Conservation (phyloP, 2,113 vertebrate genomes). For the Etheostoma spectabile region DNA sequence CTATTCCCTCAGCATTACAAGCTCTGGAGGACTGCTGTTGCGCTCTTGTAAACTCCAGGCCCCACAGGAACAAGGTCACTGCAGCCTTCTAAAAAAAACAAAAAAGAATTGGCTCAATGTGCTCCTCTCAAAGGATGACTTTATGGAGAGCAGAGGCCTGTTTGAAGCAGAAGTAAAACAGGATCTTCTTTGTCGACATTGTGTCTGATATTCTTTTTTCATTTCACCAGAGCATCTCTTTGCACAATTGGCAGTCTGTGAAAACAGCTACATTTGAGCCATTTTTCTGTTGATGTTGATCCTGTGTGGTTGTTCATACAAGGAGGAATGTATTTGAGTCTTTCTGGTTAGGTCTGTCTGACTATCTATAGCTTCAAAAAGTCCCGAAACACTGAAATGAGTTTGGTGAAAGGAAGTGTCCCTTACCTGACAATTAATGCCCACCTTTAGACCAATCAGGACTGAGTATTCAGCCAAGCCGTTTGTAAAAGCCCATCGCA, state of each 20-base stretch:
- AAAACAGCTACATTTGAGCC: background rate
- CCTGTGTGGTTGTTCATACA: too few relatives aligned
- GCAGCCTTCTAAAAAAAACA: conserved; percentile 25
- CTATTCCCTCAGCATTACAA: conserved; percentile 68
- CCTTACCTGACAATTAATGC: too few relatives aligned
- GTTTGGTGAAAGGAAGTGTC: too few relatives aligned
- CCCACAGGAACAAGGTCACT: conserved; percentile 75
- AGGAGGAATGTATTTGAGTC: background rate
- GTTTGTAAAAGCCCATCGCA: too few relatives aligned
- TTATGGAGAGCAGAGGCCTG: background rate
- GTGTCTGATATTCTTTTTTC: background rate
- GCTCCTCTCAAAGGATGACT: conserved; percentile 3
- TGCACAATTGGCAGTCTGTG: background rate
- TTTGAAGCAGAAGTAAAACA: background rate
- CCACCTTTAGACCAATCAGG: too few relatives aligned
- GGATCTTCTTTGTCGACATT: background rate
- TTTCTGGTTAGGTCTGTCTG: background rate
- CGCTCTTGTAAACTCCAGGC: conserved; percentile 71
- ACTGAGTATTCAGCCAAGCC: too few relatives aligned
- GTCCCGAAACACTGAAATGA: background rate
- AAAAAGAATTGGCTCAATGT: conserved; percentile 20
- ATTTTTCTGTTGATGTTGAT: background rate
- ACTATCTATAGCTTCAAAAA: background rate
- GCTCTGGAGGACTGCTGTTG: conserved; percentile 37
- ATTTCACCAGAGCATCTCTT: background rate